Evolutionary conservation across 2,113 vertebrate genomes (phyloP).

Genomic region (Turdus rufiventris): DNA sequence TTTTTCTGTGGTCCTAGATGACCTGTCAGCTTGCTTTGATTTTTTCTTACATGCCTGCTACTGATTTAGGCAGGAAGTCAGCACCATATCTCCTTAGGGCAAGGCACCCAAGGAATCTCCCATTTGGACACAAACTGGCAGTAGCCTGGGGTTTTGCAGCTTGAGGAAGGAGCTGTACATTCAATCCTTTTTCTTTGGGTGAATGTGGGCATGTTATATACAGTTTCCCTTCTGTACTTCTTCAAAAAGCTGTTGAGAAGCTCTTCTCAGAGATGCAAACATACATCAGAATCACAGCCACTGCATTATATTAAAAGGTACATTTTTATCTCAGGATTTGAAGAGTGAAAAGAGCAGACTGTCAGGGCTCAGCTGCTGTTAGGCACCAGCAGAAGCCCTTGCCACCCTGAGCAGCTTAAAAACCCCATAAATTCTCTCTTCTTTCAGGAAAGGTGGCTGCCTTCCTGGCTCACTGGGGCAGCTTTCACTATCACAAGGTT

Average conservation of each 20-base stretch:
- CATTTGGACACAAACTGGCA: fast-evolving
- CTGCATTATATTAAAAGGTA: not conserved
- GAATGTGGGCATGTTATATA: not conserved
- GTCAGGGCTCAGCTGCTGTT: not conserved
- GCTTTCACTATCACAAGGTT: not conserved
- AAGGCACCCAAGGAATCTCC: not conserved
- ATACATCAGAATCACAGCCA: not conserved
- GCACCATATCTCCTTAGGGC: not conserved
- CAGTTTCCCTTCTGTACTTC: not conserved
- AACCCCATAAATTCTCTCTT: not conserved
- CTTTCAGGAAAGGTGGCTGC: not conserved
- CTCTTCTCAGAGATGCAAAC: not conserved
- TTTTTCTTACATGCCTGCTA: not conserved
- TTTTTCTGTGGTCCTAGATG: not conserved
- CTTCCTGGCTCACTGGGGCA: not conserved
- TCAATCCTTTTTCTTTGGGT: not conserved
- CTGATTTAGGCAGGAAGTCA: not conserved
- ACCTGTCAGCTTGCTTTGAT: not conserved
- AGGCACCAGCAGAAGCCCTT: not conserved
- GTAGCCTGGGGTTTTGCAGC: not conserved
- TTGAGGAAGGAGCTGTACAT: not conserved
- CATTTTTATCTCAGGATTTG: not conserved
- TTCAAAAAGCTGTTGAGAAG: not conserved
- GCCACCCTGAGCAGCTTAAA: not conserved
- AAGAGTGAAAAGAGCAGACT: not conserved